Conservation (phyloP, 2,888 invertebrate species). For the Tetrapedia diversipes region DNA sequence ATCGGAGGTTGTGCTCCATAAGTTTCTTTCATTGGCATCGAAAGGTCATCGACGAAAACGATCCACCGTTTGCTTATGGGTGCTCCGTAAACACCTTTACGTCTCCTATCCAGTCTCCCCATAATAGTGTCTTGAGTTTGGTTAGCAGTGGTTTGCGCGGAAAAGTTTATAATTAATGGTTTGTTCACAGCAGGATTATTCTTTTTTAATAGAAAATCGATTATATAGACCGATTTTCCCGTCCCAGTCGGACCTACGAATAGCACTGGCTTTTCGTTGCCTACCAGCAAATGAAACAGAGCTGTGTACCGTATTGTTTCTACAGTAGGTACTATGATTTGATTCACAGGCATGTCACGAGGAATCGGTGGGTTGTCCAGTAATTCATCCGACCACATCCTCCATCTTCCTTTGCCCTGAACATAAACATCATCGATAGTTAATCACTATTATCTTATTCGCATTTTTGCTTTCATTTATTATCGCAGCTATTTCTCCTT, state of each 20-base stretch:
- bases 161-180: conserved; percentile 95
- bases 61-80: conserved; percentile 95
- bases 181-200: conserved; percentile 91
- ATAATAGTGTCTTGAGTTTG: conserved; percentile 97
- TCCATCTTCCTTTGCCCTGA: conserved; percentile 95
- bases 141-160: conserved; percentile 96
- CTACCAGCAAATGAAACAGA: conserved; percentile 90
- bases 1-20: conserved; percentile 98
- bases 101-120: conserved; percentile 95
- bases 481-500: no score
- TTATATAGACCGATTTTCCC: conserved; percentile 95
- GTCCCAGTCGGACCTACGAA: conserved; percentile 97
- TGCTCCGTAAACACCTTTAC: conserved; percentile 96
- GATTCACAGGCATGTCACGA: conserved; percentile 95
- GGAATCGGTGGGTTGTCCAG: conserved; percentile 90
- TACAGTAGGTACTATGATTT: conserved; percentile 96
- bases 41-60: conserved; percentile 97
- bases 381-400: conserved; percentile 94
- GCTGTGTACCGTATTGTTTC: conserved; percentile 94
- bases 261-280: conserved; percentile 92
- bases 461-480: no score
- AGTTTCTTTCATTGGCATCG: conserved; percentile 94
- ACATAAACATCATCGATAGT: neutral
- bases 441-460: neutral
- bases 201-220: conserved; percentile 91